Evolutionary conservation across 2,888 invertebrate genomes (phyloP), one percentile per base, ranked within the genome.

Genomic region (Ditylenchus weischeri): DNA sequence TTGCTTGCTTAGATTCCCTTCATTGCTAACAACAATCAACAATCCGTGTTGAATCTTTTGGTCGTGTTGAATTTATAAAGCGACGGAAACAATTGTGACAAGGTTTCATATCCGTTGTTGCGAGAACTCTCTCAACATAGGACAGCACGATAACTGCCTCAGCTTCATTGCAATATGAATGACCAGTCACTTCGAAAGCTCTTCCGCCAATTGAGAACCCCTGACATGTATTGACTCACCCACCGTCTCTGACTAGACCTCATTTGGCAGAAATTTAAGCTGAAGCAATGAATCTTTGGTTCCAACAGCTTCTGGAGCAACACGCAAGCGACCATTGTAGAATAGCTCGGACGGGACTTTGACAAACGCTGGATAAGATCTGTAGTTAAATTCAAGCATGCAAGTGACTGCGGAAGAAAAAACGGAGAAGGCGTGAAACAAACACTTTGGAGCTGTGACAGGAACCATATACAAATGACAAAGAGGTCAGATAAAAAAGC

Each of bases 21-120:
- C 69, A 35, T 76, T 73, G 8, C 73, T 76, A 35, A 73, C 54
- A 36, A 73, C 60, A 21, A 73, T 70, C 13, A 73, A 58, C 15
- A 73, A 23, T 72, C 36, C 15, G 73, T 73, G 50, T 73, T 73
- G 49, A 73, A 65, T 15, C 73, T 72, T 65, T 71, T 43, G 70
- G n/a, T n/a, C n/a, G n/a, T n/a, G n/a, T n/a, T n/a, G n/a, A n/a
- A n/a, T n/a, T n/a, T n/a, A n/a, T n/a, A n/a, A n/a, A n/a, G n/a
- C n/a, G n/a, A n/a, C n/a, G n/a, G n/a, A n/a, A n/a, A n/a, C n/a
- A n/a, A n/a, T n/a, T n/a, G n/a, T 73, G 71, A 18, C 57, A n/a
- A 7, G 66, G 68, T 4, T 61, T 57, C 18, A 73, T 62, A 43
- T 48, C 21, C 36, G 62, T 58, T 15, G 60, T 29, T 3, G 19